Evolutionary conservation across 2,113 vertebrate species (phyloP), one percentile per base, ranked within the genome.

Genomic region (Perognathus longimembris): DNA sequence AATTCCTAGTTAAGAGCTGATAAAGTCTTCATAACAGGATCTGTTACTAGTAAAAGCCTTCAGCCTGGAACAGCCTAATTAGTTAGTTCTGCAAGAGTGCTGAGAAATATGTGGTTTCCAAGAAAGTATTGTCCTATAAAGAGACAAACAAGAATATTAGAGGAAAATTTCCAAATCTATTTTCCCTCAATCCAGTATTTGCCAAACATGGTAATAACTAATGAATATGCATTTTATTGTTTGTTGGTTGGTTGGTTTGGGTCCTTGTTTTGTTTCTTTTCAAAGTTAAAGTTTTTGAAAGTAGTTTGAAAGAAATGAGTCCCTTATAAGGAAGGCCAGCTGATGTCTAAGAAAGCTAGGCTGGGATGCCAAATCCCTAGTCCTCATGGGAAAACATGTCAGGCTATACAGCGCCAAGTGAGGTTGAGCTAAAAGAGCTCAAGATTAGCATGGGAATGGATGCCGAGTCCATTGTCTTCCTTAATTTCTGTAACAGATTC

Each of bases 331-430:
- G 7, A 45, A 63, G 83, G 69, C 40, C 34, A 75, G 32, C 0
- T 15, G 32, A 67, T 70, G 34, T 70, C 3, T 22, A n/a, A 61
- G 50, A 78, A 71, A 77, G 28, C 57, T 28, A 6, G 6, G 3
- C 20, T 71, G 17, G 32, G n/a, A n/a, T 20, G 30, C 38, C 21
- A 14, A 24, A 28, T 2, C n/a, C 18, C 38, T 8, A 26, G 42
- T 9, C 0, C 28, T 8, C 3, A 9, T 1, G 26, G 28, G 0
- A 1, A 78, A 20, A 17, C 54, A 4, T 22, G 8, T 2, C 30
- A 50, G 22, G 38, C 4, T 7, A 15, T 9, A 83, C 9, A 79
- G 18, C 22, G 64, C 18, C 11, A 70, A 45, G 40, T 63, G 10
- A 54, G 20, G 67, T 15, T 85, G 50, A 85, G 63, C 17, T 5